These are phyloP conservation scores for Eupeodes luniger DNA, from an alignment of 2,888 invertebrate genomes.

Conservation along the genomic window DNA sequence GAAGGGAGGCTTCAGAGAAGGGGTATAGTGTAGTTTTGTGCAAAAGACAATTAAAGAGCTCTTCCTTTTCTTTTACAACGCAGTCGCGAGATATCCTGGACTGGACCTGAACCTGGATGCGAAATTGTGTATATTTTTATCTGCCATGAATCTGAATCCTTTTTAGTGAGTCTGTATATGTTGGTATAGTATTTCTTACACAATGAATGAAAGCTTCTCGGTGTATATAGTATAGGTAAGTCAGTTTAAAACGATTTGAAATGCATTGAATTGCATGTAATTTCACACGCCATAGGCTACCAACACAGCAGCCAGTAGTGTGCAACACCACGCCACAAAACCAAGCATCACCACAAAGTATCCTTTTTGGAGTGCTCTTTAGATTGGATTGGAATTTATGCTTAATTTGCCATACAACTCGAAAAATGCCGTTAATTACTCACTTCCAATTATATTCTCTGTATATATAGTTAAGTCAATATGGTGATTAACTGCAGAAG, in stretches of 20 bases:
- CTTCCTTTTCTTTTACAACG: not conserved
- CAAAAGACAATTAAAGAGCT: conserved; percentile 21
- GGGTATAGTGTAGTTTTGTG: not conserved
- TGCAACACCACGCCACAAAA: not conserved
- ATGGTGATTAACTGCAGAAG: conserved; percentile 16
- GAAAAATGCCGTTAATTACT: conserved; percentile 27
- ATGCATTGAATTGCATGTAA: conserved; percentile 70
- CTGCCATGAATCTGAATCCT: not conserved
- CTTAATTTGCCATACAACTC: conserved; percentile 58
- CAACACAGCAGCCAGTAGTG: not conserved
- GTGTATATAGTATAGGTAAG: not conserved
- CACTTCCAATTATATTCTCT: not conserved
- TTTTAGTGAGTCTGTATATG: not conserved
- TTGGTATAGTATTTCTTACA: not conserved
- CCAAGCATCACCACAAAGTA: not conserved
- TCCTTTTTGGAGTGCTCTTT: not conserved
- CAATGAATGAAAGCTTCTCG: not conserved
- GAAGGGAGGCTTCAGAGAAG: no score
- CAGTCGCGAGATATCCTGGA: conserved; percentile 2
- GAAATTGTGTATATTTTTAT: not conserved
- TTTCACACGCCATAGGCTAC: conserved; percentile 54
- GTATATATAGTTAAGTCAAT: conserved; percentile 6
- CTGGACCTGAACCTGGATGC: conserved; percentile 3
- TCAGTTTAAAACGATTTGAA: conserved; percentile 35
- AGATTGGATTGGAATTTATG: conserved; percentile 49